Base-by-base conservation (phyloP, 2,113 vertebrate species). In the Poecilia latipinna region DNA sequence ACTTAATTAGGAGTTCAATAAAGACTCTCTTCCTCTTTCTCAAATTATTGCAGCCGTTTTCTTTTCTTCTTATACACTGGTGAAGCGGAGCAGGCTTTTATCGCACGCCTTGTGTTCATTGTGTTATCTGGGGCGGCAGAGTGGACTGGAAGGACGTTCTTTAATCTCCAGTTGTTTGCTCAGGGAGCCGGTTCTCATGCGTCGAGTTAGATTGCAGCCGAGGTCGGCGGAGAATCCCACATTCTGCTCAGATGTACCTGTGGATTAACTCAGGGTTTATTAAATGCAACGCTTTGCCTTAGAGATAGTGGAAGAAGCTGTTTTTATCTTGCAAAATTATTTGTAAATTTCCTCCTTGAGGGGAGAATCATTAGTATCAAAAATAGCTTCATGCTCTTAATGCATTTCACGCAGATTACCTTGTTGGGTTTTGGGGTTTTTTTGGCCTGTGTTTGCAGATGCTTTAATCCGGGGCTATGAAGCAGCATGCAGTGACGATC, bases 261-360 rank as follows among this genome's bases (percentile, higher is more conserved):
- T 77, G 37, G 7, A 68, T 28, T 12, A 67, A 72, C 37, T 19
- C 64, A 33, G 63, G 74, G 61, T 57, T 35, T 68, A 69, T 83
- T 71, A 48, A 88, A 80, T 67, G 76, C 78, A 75, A 85, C 67
- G 75, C 82, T 83, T 72, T 82, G 77, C 44, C 74, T 84, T 82
- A 82, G 81, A 90, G 83, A 88, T 86, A 86, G 84, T 51, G 75
- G 77, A 90, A 82, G 78, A 86, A 90, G 87, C 67, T 65, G 77
- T 80, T 11, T 67, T 28, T 67, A 44, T 66, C n/a, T 1, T n/a
- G 1, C 24, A 67, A 29, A 8, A 68, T 48, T 48, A 10, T 57
- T 57, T 57, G 32, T 35, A 4, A 7, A 28, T 10, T 67, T 67
- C 37, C 24, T 42, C 42, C n/a, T 28, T 22, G 51, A 24, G 22